Base-by-base conservation (phyloP, 2,888 invertebrate species). In the Temnothorax rugatulus region DNA sequence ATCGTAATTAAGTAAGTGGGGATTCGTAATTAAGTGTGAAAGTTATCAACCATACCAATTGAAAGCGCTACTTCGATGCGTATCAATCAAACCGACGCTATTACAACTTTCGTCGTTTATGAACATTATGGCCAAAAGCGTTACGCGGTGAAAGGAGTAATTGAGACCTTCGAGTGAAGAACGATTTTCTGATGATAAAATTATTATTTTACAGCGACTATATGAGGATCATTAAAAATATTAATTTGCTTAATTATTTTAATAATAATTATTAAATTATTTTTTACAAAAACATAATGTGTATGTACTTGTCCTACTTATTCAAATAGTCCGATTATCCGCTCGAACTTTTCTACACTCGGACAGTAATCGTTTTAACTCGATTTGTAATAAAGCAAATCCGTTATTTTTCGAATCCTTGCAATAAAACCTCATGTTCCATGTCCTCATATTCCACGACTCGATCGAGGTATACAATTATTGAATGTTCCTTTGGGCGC, bases 1-100 rank as follows among this genome's bases (percentile, higher is more conserved):
- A 63, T 84, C 73, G 82, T 86, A 86, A 86, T 86, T 84, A 77
- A 47, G 25, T 21, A 73, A 8, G 41, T 8, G 66, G 69, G 69
- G n/a, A 68, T 76, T 71, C 29, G 68, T 76, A 84, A 81, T 81
- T 76, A 82, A 82, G 74, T 63, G 82, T 50, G 52, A 82, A 75
- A 82, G 64, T 82, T 82, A 82, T 75, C 82, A 64, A 63, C 38
- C 63, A 52, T 61, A 41, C 50, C 82, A 52, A 82, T 76, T 44
- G 82, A 73, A 61, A 73, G 38, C 38, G 25, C 21, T 21, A 59
- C 79, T 81, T 59, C 57, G 73, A 50, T 47, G 47, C 21, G 71
- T 47, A 68, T 73, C 79, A 73, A 73, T 81, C 79, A 79, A 79
- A 71, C 4, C 59, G 47, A 29, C 25, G 38, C 18, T 59, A 25